phyloP scores from a whole-genome alignment of 2,113 vertebrate species.

The Megalops atlanticus region DNA sequence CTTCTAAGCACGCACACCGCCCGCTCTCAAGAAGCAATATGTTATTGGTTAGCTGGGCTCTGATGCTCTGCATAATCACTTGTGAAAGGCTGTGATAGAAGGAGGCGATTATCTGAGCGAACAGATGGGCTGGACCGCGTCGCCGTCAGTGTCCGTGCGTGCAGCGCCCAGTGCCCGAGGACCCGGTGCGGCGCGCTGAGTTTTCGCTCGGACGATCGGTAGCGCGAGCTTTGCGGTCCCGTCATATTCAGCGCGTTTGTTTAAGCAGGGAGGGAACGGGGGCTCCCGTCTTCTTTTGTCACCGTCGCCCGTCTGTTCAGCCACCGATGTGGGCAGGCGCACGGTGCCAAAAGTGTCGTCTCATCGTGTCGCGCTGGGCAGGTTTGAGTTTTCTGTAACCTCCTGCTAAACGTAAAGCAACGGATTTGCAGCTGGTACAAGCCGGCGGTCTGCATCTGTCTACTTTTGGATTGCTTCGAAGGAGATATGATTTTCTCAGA shows the following conservation, averaged over 20 bases:
- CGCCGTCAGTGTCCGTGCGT: conserved; percentile 65
- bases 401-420: background rate
- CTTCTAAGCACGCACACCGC: conserved; percentile 62
- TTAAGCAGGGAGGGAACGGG: conserved; percentile 4
- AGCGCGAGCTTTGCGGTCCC: conserved; percentile 20
- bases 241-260: background rate
- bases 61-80: conserved; percentile 87
- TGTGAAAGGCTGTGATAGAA: conserved; percentile 77
- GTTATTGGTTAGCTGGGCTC: conserved; percentile 77
- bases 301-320: conserved; percentile 30
- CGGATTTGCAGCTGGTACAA: background rate
- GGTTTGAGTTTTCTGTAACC: conserved; percentile 62
- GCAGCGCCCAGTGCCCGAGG: no score
- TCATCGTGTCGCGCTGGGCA: conserved; percentile 64
- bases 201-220: conserved; percentile 18
- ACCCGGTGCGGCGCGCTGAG: no score
- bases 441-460: background rate
- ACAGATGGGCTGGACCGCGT: conserved; percentile 83
- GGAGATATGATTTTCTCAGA: conserved; percentile 97
- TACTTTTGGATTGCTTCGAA: conserved; percentile 77
- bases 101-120: conserved; percentile 86
- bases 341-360: conserved; percentile 54
- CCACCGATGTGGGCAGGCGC: conserved; percentile 52
- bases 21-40: conserved; percentile 65
- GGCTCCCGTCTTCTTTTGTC: conserved; percentile 13